Evolutionary conservation across 2,113 vertebrate genomes (phyloP).

Genomic region (Rhinoptilus africanus): DNA sequence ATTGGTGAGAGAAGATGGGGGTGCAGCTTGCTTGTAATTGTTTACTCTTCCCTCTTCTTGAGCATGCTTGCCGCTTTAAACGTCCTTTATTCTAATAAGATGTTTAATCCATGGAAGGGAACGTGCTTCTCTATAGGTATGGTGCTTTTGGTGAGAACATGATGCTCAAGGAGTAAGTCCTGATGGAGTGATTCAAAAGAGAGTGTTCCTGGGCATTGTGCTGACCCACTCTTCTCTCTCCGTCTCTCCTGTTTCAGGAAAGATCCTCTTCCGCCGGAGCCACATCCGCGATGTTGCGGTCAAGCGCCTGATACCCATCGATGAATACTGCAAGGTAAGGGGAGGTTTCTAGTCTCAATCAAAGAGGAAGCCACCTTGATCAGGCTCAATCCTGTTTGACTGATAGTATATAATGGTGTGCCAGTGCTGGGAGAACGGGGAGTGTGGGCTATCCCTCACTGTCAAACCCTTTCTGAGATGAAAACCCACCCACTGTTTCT

Average conservation of each 20-base stretch:
- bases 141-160: neutral
- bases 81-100: neutral
- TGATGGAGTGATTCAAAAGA: neutral
- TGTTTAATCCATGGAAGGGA: neutral
- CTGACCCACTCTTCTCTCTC: neutral
- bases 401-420: neutral
- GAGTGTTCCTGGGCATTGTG: neutral
- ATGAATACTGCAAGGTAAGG: slow-evolving; percentile 97
- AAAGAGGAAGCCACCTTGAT: neutral
- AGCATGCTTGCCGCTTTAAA: fast-evolving
- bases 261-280: slow-evolving; percentile 95
- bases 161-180: neutral
- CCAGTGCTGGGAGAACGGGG: neutral
- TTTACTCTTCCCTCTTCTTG: neutral
- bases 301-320: slow-evolving; percentile 93
- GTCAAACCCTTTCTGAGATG: neutral
- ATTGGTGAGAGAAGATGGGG: neutral
- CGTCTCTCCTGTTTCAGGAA: slow-evolving; percentile 77
- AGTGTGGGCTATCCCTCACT: neutral
- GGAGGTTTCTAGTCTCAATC: neutral
- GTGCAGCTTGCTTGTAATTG: neutral
- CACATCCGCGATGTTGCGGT: slow-evolving; percentile 97
- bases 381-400: fast-evolving
- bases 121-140: fast-evolving
- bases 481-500: neutral